A percentile compares a stretch with the other conserved stretches of the same genome.
These are phyloP conservation scores for Melieria omissa DNA, from an alignment of 2,888 invertebrate species.

Conservation along the genomic window DNA sequence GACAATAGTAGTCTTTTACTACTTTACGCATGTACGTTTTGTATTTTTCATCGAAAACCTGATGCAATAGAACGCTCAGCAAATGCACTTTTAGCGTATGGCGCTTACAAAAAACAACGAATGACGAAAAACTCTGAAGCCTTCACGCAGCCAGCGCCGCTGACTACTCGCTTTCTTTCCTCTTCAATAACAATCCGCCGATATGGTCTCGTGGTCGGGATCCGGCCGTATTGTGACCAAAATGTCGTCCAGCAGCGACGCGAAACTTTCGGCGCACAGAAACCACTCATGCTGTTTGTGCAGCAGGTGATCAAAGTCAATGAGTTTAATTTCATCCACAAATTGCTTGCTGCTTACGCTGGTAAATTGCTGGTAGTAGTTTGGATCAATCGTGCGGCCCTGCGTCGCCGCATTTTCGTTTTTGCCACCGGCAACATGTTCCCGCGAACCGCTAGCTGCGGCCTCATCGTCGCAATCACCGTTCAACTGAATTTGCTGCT, in stretches of 20 bases:
- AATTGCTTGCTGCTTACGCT: constrained; percentile 72
- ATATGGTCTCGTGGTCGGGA: constrained; percentile 48
- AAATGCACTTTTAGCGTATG: background rate
- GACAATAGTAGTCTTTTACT: too few species aligned
- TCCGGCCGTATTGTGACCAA: constrained; percentile 52
- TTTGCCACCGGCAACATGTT: constrained; percentile 27
- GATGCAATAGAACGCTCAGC: background rate
- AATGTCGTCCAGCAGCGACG: constrained; percentile 80
- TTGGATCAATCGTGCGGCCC: constrained; percentile 49
- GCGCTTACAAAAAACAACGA: background rate
- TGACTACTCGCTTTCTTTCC: background rate
- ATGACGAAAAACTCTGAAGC: background rate
- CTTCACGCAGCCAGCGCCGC: too few species aligned
- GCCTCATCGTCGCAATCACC: constrained; percentile 21
- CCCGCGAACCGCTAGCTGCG: constrained; percentile 41
- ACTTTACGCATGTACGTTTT: too few species aligned
- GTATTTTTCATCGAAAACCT: too few species aligned
- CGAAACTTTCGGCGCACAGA: constrained; percentile 74
- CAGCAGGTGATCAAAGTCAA: constrained; percentile 73
- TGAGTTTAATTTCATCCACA: constrained; percentile 69
- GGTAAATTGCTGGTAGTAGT: constrained; percentile 60
- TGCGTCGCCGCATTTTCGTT: background rate
- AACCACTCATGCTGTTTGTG: constrained; percentile 76
- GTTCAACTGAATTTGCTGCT: constrained; percentile 66
- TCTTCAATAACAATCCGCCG: constrained; percentile 59